A percentile compares a stretch with the other conserved stretches of the same genome.
Evolutionary conservation across 2,888 invertebrate species (phyloP).

Genomic region (Chrysina gloriosa): DNA sequence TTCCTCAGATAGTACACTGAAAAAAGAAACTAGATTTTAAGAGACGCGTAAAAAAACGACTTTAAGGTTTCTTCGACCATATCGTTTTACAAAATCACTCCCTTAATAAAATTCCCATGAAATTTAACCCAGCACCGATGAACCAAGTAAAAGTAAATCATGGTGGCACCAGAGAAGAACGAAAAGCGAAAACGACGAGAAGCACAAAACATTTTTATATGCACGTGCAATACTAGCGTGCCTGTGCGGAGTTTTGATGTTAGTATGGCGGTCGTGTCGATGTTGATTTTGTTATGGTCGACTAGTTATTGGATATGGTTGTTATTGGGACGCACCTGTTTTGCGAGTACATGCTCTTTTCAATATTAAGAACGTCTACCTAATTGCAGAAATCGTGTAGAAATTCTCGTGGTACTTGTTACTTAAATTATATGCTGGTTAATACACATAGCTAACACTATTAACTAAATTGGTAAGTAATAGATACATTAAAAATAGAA

Average conservation of each 20-base stretch:
- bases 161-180: conserved; percentile 25
- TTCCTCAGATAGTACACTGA: conserved; percentile 23
- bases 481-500: background rate
- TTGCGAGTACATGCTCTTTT: conserved; percentile 6
- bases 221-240: conserved; percentile 41
- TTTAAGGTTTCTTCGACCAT: conserved; percentile 50
- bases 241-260: conserved; percentile 35
- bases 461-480: background rate
- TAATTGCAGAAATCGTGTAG: background rate
- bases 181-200: conserved; percentile 19
- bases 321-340: conserved; percentile 31
- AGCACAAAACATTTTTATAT: conserved; percentile 19
- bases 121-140: conserved; percentile 47
- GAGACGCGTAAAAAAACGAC: conserved; percentile 40
- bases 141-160: conserved; percentile 36
- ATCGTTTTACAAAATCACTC: conserved; percentile 52
- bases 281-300: conserved; percentile 35
- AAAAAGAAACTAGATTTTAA: conserved; percentile 41
- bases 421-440: background rate
- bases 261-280: conserved; percentile 22
- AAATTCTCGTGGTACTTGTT: conserved; percentile 2
- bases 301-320: conserved; percentile 23
- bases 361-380: conserved; percentile 3
- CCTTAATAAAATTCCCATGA: conserved; percentile 52
- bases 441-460: background rate